Evolutionary conservation across 1,140 invertebrate genomes (phyloP).

Genomic region (Leptonema lineaticorne): DNA sequence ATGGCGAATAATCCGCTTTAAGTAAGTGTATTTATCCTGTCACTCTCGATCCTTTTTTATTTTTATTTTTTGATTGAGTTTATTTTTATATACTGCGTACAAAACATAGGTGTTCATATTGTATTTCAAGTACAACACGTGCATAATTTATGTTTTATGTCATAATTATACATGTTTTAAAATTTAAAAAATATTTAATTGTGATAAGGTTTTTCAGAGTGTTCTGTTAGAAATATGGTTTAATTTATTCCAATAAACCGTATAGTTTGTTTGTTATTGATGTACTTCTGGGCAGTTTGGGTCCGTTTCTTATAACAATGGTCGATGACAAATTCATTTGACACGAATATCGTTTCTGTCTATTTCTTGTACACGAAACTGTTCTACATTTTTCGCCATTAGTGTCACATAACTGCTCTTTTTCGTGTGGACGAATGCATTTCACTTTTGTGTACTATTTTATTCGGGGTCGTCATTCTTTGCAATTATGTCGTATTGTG

Average conservation of each 20-base stretch:
- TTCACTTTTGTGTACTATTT: background rate
- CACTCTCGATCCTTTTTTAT: background rate
- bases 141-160: no score
- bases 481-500: background rate
- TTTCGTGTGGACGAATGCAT: background rate
- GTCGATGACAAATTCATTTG: background rate
- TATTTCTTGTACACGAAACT: no score
- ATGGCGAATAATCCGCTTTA: background rate
- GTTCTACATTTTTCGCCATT: constrained; percentile 8
- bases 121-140: no score
- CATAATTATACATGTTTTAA: no score
- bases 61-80: background rate
- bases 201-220: no score
- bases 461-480: background rate
- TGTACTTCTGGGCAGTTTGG: no score
- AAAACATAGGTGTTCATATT: no score
- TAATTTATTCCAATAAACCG: no score
- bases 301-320: background rate
- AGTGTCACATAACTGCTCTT: constrained; percentile 13
- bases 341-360: background rate
- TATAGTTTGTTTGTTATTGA: no score
- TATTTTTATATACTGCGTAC: background rate
- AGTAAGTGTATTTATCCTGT: background rate
- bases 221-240: no score
- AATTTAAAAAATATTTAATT: no score